phyloP scores from a whole-genome alignment of 2,113 vertebrate species.

The Gorsachius goisagi region DNA sequence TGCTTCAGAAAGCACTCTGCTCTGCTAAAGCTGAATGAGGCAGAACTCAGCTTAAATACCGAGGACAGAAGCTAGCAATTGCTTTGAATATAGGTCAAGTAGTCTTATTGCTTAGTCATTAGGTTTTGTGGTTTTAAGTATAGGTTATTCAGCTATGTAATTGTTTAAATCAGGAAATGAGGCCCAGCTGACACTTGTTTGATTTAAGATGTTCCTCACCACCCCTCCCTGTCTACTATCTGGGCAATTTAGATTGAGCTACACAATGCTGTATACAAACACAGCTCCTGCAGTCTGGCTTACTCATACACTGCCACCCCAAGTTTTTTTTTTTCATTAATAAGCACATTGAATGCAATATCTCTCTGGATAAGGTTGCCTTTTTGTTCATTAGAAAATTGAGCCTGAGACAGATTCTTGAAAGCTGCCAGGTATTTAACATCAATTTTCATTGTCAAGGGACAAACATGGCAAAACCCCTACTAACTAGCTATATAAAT shows the following conservation, averaged over 20 bases:
- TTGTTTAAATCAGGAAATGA: slow-evolving; percentile 29
- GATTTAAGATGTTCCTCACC: background rate
- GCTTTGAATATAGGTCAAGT: slow-evolving; percentile 25
- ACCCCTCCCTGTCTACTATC: background rate
- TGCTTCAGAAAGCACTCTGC: background rate
- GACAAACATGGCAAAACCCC: background rate
- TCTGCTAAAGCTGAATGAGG: background rate
- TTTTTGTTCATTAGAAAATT: background rate
- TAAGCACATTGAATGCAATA: background rate
- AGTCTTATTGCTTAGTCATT: slow-evolving; percentile 33
- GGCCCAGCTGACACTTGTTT: background rate
- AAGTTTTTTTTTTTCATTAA: background rate
- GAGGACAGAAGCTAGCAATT: background rate
- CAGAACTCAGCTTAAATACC: background rate
- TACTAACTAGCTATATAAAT: background rate
- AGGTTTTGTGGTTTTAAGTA: slow-evolving; percentile 10
- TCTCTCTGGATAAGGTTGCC: background rate
- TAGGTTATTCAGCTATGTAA: background rate
- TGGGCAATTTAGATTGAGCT: background rate
- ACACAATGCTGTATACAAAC: background rate
- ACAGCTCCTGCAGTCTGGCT: background rate
- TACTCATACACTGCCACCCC: background rate
- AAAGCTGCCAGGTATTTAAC: background rate
- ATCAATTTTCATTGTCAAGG: background rate
- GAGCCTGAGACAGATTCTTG: background rate